Conservation (phyloP, 1,140 invertebrate genomes). For the Saccostrea cuccullata region DNA sequence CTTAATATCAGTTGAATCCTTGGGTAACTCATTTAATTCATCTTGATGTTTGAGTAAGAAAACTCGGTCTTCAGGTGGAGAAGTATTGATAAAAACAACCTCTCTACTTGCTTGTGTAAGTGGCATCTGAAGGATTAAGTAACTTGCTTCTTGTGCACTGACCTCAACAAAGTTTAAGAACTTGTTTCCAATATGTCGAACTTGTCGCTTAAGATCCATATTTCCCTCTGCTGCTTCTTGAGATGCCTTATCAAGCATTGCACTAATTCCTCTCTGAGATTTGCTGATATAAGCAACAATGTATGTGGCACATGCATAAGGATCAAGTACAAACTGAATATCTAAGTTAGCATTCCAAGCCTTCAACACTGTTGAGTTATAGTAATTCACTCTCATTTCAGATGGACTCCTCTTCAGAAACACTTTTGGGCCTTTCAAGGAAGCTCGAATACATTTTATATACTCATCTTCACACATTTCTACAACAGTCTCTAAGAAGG, state of each 20-base stretch:
- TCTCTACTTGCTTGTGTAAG: slow-evolving; percentile 44
- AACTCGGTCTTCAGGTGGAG: slow-evolving; percentile 33
- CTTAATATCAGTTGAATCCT: slow-evolving; percentile 44
- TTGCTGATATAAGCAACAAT: slow-evolving; percentile 57
- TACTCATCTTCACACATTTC: slow-evolving; percentile 56
- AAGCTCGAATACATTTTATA: slow-evolving; percentile 55
- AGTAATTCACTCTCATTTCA: slow-evolving; percentile 41
- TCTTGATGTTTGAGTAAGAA: slow-evolving; percentile 38
- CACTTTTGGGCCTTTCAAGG: slow-evolving; percentile 47
- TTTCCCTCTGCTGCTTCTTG: slow-evolving; percentile 52
- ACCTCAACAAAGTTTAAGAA: slow-evolving; percentile 46
- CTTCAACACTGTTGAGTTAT: slow-evolving; percentile 42
- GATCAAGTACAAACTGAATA: slow-evolving; percentile 62
- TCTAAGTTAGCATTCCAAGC: slow-evolving; percentile 53
- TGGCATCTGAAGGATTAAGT: slow-evolving; percentile 55
- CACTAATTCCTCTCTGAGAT: slow-evolving; percentile 55
- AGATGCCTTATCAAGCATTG: slow-evolving; percentile 45
- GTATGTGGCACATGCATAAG: slow-evolving; percentile 58
- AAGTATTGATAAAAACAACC: slow-evolving; percentile 59
- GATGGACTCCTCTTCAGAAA: slow-evolving; percentile 57
- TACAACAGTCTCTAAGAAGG: slow-evolving; percentile 54
- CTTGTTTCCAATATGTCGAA: slow-evolving; percentile 45
- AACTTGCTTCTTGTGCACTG: slow-evolving; percentile 50
- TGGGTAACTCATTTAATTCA: background rate
- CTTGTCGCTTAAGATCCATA: slow-evolving; percentile 42